A percentile compares a stretch with the other conserved stretches of the same genome.
These are phyloP conservation scores for Aldabrachelys gigantea DNA, from an alignment of 2,113 vertebrate species.

Conservation along the genomic window DNA sequence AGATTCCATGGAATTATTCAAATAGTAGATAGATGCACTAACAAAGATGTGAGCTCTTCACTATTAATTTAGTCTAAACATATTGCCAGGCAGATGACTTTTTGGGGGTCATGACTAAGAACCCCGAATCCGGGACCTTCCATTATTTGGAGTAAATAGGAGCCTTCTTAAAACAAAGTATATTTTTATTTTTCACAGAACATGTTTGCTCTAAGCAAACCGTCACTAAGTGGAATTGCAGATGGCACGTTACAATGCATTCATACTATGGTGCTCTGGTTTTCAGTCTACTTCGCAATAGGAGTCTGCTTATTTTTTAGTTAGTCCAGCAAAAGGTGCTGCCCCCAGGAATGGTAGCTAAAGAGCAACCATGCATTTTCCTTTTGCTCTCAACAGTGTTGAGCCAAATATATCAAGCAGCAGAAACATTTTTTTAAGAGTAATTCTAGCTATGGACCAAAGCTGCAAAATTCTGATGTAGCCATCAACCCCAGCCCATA, in stretches of 20 bases:
- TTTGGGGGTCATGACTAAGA: neutral
- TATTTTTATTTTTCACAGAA: neutral
- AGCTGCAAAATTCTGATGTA: neutral
- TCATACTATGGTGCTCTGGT: neutral
- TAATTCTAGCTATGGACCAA: neutral
- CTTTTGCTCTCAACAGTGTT: neutral
- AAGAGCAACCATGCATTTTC: neutral
- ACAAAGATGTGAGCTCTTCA: neutral
- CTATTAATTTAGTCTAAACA: neutral
- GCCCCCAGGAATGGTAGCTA: neutral
- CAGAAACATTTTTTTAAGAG: neutral
- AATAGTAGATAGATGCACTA: neutral
- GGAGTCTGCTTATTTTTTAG: neutral
- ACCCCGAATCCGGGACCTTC: neutral
- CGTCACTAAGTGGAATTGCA: neutral
- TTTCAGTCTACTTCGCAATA: neutral
- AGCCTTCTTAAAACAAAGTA: neutral
- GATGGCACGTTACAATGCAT: neutral
- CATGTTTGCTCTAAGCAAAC: neutral
- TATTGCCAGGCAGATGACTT: neutral
- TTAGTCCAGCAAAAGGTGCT: neutral
- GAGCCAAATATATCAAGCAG: neutral
- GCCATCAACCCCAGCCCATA: neutral
- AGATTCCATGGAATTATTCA: neutral
- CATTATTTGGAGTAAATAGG: neutral